Conservation (phyloP, 2,113 vertebrate genomes). For the Noturus placidus region DNA sequence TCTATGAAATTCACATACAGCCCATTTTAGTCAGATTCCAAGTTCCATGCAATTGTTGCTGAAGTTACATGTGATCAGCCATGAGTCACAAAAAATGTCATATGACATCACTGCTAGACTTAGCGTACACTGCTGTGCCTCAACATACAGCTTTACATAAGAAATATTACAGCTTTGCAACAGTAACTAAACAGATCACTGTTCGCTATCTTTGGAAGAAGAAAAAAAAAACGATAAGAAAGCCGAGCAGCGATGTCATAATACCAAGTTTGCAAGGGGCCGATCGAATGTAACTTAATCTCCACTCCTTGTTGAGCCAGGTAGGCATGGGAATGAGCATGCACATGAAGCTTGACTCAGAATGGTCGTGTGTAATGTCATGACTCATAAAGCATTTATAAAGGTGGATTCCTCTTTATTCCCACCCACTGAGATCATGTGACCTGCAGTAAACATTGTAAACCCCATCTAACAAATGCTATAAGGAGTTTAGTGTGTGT, state of each 20-base stretch:
- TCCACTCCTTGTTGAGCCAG: background rate
- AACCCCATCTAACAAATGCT: background rate
- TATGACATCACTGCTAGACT: conserved; percentile 1
- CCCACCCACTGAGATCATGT: background rate
- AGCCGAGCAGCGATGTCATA: conserved; percentile 1
- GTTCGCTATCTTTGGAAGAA: background rate
- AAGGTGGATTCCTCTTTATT: background rate
- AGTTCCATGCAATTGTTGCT: background rate
- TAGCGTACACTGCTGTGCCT: background rate
- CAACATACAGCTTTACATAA: background rate
- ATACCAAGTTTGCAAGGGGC: background rate
- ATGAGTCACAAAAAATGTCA: background rate
- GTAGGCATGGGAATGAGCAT: conserved; percentile 30
- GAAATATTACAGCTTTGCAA: background rate
- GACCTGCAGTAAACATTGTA: background rate
- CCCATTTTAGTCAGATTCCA: background rate
- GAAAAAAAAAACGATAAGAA: no score
- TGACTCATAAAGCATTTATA: conserved; percentile 3
- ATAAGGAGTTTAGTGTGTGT: conserved; percentile 4
- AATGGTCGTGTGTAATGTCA: background rate
- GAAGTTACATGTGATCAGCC: background rate
- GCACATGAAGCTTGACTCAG: conserved; percentile 18
- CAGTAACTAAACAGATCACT: background rate
- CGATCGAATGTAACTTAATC: background rate
- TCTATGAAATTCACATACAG: background rate